These are phyloP conservation scores for Clistopyga incitator DNA, from an alignment of 2,888 invertebrate species.

Conservation along the genomic window DNA sequence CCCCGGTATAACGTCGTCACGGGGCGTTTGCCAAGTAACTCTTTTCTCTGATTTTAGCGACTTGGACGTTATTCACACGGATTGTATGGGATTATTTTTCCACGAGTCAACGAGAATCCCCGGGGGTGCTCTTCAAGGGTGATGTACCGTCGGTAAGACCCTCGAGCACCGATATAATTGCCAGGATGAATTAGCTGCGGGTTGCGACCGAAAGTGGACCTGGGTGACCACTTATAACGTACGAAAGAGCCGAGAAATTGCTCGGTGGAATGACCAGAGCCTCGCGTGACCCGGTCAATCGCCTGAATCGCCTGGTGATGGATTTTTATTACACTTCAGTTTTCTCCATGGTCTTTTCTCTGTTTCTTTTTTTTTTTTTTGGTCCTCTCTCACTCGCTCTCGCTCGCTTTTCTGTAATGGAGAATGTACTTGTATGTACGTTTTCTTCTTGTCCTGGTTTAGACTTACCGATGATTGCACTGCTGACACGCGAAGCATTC, in stretches of 20 bases:
- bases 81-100: constrained; percentile 43
- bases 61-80: constrained; percentile 42
- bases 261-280: constrained; percentile 8
- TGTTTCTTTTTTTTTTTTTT: neutral
- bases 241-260: constrained; percentile 41
- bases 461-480: constrained; percentile 96
- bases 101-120: constrained; percentile 12
- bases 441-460: constrained; percentile 21
- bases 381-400: neutral
- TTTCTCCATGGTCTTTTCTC: neutral
- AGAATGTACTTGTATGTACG: neutral
- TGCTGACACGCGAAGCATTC: constrained; percentile 99
- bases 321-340: constrained; percentile 56
- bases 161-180: constrained; percentile 58
- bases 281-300: constrained; percentile 46
- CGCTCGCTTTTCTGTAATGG: neutral
- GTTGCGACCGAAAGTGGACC: constrained; percentile 44
- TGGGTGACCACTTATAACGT: constrained; percentile 51
- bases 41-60: constrained; percentile 43
- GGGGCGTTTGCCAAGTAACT: constrained; percentile 27
- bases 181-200: constrained; percentile 58
- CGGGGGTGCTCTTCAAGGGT: constrained; percentile 41
- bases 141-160: constrained; percentile 39
- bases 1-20: constrained; percentile 2
- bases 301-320: constrained; percentile 40